These are phyloP conservation scores for Gobiocypris rarus DNA, from an alignment of 2,113 vertebrate genomes.

Conservation along the genomic window DNA sequence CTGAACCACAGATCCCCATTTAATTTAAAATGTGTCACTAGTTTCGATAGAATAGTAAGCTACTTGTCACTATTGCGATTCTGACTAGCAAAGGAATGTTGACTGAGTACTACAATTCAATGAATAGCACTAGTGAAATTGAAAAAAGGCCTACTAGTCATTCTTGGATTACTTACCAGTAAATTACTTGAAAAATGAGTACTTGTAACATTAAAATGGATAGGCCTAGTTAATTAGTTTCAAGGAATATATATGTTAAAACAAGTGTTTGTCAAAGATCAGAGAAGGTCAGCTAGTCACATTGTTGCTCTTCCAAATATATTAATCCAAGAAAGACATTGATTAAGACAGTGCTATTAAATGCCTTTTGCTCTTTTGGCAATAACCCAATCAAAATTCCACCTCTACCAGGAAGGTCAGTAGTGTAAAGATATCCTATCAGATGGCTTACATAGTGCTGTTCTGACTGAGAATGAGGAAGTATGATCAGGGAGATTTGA, in stretches of 20 bases:
- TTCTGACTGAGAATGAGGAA: slow-evolving; percentile 4
- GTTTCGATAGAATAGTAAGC: neutral
- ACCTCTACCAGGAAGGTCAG: slow-evolving; percentile 1
- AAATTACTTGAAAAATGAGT: neutral
- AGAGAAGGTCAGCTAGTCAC: neutral
- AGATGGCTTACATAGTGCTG: slow-evolving; percentile 1
- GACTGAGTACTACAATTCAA: neutral
- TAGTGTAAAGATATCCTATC: slow-evolving; percentile 10
- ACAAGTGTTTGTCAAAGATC: neutral
- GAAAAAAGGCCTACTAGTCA: neutral
- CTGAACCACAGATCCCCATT: neutral
- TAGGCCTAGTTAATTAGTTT: neutral
- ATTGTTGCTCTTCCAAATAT: neutral
- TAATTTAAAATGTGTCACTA: neutral
- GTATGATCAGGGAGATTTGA: neutral
- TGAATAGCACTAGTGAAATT: neutral
- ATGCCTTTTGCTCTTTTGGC: neutral
- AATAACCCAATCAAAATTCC: neutral
- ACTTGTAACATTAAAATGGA: neutral
- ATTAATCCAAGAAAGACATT: neutral
- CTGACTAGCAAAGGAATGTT: neutral
- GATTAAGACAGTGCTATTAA: neutral
- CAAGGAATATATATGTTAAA: neutral
- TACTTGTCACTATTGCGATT: neutral
- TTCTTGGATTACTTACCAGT: neutral